Evolutionary conservation across 2,113 vertebrate species (phyloP), one percentile per base, ranked within the genome.

Genomic region (Pachyramphus minor): DNA sequence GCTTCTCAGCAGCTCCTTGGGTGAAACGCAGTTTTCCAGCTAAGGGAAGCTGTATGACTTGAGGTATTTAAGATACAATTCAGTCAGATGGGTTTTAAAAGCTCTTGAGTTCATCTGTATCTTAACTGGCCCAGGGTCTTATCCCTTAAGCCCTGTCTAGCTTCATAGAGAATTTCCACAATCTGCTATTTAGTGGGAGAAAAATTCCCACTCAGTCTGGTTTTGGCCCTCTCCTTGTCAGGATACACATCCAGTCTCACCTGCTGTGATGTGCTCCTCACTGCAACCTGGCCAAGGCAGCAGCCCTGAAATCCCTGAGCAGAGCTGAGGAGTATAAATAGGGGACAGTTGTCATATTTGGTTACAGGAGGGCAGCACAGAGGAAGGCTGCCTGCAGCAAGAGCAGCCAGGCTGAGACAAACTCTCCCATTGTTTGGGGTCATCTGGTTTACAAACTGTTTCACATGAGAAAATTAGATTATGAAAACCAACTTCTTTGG

Each of bases 401-500:
- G 60, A 92, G 72, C 84, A 85, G 87, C 60, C 79, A 64, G 88
- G 83, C 95, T 78, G 82, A 94, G 88, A 90, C 87, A 95, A 88
- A 62, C 64, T 84, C 79, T 77, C 64, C 85, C 39, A 87, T 96
- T 96, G 96, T 95, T 89, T 89, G 95, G 73, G 96, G 93, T 97
- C 95, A 95, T 96, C 92, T 95, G 92, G 64, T 81, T 92, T 94
- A 90, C 90, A 95, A 92, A 94, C 68, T 84, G 64, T 94, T 97
- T 97, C 93, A 96, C 92, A 93, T 96, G 96, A 96, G 95, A 96
- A 96, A 97, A 97, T 95, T 84, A 93, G 92, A 94, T 96, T 96
- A 93, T 68, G 76, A 69, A 86, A 94, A 89, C 60, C 73, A 49
- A 69, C 44, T 87, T 68, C 90, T 90, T 95, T 60, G 79, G 93